Conservation (phyloP, 2,797 vertebrate genomes). For the Acropternis orthonyx region DNA sequence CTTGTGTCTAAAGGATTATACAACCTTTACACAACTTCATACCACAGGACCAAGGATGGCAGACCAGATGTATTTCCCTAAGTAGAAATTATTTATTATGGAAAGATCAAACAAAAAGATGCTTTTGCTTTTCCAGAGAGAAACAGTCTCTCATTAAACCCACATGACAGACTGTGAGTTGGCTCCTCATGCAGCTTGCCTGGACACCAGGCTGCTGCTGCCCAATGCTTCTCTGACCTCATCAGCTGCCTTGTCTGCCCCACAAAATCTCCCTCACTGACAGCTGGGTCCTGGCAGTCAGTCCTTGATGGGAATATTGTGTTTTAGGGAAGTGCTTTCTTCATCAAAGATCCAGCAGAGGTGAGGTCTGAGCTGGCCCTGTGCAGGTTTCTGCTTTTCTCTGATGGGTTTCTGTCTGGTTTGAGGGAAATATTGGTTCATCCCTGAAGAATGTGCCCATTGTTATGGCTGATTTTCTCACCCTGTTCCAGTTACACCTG, state of each 20-base stretch:
- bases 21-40: no score
- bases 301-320: not conserved
- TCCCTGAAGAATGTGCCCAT: not conserved
- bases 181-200: no score
- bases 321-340: not conserved
- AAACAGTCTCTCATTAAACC: no score
- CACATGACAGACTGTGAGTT: no score
- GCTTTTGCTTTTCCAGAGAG: no score
- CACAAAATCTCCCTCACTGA: not conserved
- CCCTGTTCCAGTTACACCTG: not conserved
- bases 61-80: no score
- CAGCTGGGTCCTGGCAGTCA: not conserved
- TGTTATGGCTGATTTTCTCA: not conserved
- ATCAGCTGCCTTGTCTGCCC: not conserved
- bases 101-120: no score
- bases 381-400: not conserved
- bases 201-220: no score
- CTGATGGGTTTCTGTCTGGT: not conserved
- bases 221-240: no score
- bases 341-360: not conserved
- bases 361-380: not conserved
- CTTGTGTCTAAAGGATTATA: no score
- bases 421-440: not conserved
- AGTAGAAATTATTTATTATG: no score
- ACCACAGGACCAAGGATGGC: no score